Evolutionary conservation across 2,888 invertebrate species (phyloP).

Genomic region (Furcula furcula): DNA sequence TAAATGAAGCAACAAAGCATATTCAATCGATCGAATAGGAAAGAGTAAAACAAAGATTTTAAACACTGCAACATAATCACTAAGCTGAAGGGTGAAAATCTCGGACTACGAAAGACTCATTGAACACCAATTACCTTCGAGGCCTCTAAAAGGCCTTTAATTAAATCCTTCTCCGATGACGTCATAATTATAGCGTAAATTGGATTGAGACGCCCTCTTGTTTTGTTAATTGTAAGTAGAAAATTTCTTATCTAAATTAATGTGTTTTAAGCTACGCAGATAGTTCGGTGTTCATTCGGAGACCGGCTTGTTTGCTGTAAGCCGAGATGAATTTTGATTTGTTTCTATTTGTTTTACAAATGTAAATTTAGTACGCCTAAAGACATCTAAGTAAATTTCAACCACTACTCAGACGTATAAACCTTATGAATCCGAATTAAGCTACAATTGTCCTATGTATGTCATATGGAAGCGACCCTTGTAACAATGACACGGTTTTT

Average conservation of each 20-base stretch:
- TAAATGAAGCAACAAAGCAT: not conserved
- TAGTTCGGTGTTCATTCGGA: constrained; percentile 15
- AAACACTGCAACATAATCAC: constrained; percentile 62
- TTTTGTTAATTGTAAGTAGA: constrained; percentile 74
- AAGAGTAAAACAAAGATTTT: constrained; percentile 42
- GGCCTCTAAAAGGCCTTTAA: constrained; percentile 78
- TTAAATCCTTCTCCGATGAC: constrained; percentile 81
- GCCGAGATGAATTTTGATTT: no score
- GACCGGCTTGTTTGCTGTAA: not conserved
- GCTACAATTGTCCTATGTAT: no score
- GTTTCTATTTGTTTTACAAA: no score
- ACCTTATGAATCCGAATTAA: no score
- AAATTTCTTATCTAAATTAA: constrained; percentile 63
- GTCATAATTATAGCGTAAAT: constrained; percentile 79
- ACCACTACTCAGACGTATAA: no score
- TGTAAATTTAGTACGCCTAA: no score
- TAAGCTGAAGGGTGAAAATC: constrained; percentile 51
- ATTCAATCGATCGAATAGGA: constrained; percentile 3
- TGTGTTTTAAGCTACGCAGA: constrained; percentile 37
- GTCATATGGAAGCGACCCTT: no score
- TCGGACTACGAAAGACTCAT: constrained; percentile 78
- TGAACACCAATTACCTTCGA: constrained; percentile 78
- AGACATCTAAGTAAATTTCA: no score
- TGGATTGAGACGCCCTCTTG: constrained; percentile 70
- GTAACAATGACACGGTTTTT: no score